These are phyloP conservation scores for Drosophila atroscutellata DNA, from an alignment of 2,888 invertebrate genomes.

Conservation along the genomic window DNA sequence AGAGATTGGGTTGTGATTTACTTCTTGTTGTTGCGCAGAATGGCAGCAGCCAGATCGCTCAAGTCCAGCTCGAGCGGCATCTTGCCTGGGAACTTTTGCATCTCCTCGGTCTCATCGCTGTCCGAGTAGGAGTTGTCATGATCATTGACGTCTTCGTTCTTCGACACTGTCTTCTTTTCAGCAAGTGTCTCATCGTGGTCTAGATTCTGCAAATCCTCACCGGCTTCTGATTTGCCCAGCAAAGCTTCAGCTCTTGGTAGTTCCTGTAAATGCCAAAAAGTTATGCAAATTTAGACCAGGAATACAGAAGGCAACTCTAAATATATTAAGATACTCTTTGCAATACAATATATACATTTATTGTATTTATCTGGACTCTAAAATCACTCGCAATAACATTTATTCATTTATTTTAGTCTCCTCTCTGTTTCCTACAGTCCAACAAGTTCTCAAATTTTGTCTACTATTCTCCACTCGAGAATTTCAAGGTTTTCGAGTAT, in stretches of 20 bases:
- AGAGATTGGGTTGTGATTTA: slow-evolving; percentile 64
- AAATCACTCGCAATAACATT: neutral
- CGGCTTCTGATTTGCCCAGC: slow-evolving; percentile 84
- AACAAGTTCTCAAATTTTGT: slow-evolving; percentile 3
- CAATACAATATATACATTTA: neutral
- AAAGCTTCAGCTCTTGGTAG: slow-evolving; percentile 85
- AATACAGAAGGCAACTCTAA: neutral
- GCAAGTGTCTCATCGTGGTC: slow-evolving; percentile 74
- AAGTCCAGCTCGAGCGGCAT: slow-evolving; percentile 93
- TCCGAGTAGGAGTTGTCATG: slow-evolving; percentile 84
- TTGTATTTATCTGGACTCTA: neutral
- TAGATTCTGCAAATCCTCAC: slow-evolving; percentile 81
- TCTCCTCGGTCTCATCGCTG: slow-evolving; percentile 88
- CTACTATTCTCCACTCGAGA: neutral
- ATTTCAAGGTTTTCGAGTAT: slow-evolving; percentile 18
- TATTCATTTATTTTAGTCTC: neutral
- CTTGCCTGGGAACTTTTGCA: slow-evolving; percentile 88
- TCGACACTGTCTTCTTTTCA: slow-evolving; percentile 73
- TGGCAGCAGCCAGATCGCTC: slow-evolving; percentile 92
- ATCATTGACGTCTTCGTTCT: slow-evolving; percentile 70
- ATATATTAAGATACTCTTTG: neutral
- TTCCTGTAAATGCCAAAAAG: slow-evolving; percentile 76
- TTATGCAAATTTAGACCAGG: neutral
- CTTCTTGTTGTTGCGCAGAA: slow-evolving; percentile 90
- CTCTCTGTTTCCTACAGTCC: neutral